A percentile compares a stretch with the other conserved stretches of the same genome.
Conservation (phyloP, 35 echinoderm and acorn worm species). For the Lytechinus variegatus region DNA sequence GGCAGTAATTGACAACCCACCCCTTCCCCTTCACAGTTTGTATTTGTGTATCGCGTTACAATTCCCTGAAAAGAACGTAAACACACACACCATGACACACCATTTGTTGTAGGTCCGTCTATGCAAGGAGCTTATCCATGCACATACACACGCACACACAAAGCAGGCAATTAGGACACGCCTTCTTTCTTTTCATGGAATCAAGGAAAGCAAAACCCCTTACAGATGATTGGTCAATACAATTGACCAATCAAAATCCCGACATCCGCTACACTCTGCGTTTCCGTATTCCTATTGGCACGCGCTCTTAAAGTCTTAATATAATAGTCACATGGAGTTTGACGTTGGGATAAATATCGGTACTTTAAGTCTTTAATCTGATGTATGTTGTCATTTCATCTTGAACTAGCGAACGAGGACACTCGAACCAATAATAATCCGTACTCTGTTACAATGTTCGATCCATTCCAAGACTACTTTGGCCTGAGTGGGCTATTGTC, state of each 20-base stretch:
- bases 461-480: conserved; percentile 53
- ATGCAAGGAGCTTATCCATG: no score
- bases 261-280: not conserved
- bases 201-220: not conserved
- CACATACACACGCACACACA: not conserved
- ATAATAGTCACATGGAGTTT: not conserved
- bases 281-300: not conserved
- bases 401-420: not conserved
- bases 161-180: not conserved
- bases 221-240: not conserved
- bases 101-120: no score
- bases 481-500: conserved; percentile 37
- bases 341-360: not conserved
- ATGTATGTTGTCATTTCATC: not conserved
- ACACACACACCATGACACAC: no score
- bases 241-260: not conserved
- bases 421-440: not conserved
- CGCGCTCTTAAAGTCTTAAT: not conserved
- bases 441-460: not conserved
- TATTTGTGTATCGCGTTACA: no score
- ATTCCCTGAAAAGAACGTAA: no score
- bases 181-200: not conserved
- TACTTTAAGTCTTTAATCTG: no score
- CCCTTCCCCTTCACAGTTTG: no score
- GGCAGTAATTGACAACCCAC: no score